Evolutionary conservation across 2,113 vertebrate genomes (phyloP).

Genomic region (western clawed frog (Xenopus tropicalis)): DNA sequence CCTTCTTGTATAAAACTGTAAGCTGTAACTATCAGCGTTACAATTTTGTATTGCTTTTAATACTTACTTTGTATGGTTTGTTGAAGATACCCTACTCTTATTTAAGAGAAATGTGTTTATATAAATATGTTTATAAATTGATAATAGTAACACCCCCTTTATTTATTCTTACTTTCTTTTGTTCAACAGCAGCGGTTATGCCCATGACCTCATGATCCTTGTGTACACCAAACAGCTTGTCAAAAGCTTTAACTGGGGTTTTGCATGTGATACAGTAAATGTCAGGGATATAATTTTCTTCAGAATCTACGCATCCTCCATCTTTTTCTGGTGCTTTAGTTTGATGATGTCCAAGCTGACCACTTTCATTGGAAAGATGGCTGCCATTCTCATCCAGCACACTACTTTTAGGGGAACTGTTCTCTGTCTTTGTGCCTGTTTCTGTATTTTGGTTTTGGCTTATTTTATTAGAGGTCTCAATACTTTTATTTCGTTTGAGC

Average conservation of each 20-base stretch:
- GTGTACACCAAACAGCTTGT: conserved; percentile 58
- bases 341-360: background rate
- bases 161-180: conserved; percentile 65
- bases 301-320: background rate
- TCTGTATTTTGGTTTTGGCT: background rate
- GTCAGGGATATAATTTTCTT: conserved; percentile 49
- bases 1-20: too few species aligned
- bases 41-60: too few species aligned
- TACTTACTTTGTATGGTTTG: too few species aligned
- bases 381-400: background rate
- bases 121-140: too few species aligned
- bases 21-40: too few species aligned
- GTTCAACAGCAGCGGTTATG: conserved; percentile 59
- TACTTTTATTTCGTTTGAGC: background rate
- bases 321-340: background rate
- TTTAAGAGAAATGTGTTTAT: too few species aligned
- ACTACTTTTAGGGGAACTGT: background rate
- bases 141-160: too few species aligned
- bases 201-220: conserved; percentile 64
- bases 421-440: background rate
- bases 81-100: too few species aligned
- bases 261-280: conserved; percentile 70
- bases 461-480: background rate
- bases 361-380: background rate
- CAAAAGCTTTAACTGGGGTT: conserved; percentile 56